A percentile compares a stretch with the other conserved stretches of the same genome.
phyloP scores from a whole-genome alignment of 37 sponge, comb jelly and placozoan genomes.

The Lycopodina hypogea region DNA sequence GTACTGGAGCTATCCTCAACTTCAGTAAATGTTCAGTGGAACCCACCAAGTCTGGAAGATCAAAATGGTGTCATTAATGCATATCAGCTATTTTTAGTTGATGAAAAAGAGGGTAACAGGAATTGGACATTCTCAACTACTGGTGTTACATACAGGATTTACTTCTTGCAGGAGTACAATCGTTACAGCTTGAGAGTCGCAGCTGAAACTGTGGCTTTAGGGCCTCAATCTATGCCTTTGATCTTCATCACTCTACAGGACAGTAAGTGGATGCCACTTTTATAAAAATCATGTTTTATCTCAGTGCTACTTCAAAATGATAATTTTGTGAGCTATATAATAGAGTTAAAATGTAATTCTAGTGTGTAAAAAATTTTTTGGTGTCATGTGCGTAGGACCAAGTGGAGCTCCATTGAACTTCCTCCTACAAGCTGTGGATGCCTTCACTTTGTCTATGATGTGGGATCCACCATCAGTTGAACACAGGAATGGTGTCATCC shows the following conservation, averaged over 20 bases:
- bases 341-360: no score
- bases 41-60: constrained; percentile 12
- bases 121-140: not conserved
- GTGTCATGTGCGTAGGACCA: not conserved
- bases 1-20: not conserved
- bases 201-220: constrained; percentile 17
- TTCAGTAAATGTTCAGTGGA: constrained; percentile 5
- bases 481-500: constrained; percentile 34
- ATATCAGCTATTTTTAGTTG: constrained; percentile 8
- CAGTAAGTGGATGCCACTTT: constrained; percentile 11
- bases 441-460: constrained; percentile 6
- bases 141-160: not conserved
- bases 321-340: no score
- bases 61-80: constrained; percentile 27
- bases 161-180: constrained; percentile 21
- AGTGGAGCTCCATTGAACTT: constrained; percentile 21
- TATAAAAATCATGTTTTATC: not conserved
- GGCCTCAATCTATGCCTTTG: constrained; percentile 6
- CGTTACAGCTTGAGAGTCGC: constrained; percentile 19
- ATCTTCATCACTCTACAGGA: not conserved
- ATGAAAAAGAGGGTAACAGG: not conserved
- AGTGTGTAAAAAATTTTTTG: not conserved
- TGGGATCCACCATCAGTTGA: constrained; percentile 44
- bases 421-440: not conserved
- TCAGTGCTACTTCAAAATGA: no score